Base-by-base conservation (phyloP, 2,888 invertebrate genomes). In the Tuberolachnus salignus region DNA sequence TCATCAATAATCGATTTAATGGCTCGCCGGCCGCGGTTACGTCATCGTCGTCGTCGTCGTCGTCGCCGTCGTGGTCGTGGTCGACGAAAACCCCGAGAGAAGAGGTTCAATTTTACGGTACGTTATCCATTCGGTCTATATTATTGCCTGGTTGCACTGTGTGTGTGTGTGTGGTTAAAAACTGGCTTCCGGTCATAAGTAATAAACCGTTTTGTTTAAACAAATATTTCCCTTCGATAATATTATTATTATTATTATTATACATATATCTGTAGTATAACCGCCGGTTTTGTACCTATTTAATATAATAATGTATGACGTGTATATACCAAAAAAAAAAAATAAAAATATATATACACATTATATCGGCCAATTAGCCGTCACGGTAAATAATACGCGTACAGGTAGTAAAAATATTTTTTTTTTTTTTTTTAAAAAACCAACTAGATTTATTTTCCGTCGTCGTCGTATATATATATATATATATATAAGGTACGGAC, bases 31-130 rank as follows among this genome's bases (percentile, higher is more conserved):
- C 53, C 53, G 23, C 74, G 34, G 34, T 34, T 34, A 34, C 34
- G 34, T 34, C 34, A 34, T 34, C n/a, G n/a, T 34, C 34, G 64
- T 44, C 44, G 21, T 23, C 34, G 57, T 11, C 34, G 64, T 44
- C 44, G 21, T 23, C 34, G 57, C 34, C n/a, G n/a, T n/a, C n/a
- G n/a, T n/a, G n/a, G n/a, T n/a, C n/a, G n/a, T n/a, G 23, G 61
- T 49, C 51, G 13, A n/a, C n/a, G n/a, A 51, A 61, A 53, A 72
- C 16, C n/a, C 1, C 19, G 42, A 59, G 21, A 57, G 69, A 23
- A 71, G 44, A 19, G 49, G 34, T 78, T 78, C 67, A 67, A 78
- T 78, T 78, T 78, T 78, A 78, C 26, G 75, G 75, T 67, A 67
- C 49, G 19, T 78, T 78, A 78, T 66, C 14, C 75, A n/a, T 66